Evolutionary conservation across 2,113 vertebrate species (phyloP), one percentile per base, ranked within the genome.

Genomic region (Bos indicus): DNA sequence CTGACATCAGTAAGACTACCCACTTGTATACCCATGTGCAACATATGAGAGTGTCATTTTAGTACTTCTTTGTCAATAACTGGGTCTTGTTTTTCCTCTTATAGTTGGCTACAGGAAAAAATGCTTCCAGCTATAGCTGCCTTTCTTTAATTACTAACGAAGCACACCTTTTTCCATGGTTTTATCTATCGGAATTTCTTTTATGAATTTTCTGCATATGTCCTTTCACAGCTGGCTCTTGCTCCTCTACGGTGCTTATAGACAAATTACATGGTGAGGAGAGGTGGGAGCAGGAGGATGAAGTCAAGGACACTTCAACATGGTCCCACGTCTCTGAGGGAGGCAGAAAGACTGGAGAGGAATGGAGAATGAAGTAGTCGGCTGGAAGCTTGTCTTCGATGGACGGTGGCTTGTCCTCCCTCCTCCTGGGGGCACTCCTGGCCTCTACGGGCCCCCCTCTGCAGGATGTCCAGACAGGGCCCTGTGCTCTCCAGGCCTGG

Each of bases 131-230:
- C 15, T 16, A 14, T 83, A 78, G 84, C 67, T 89, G 67, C 43
- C 28, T 84, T 93, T 90, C 51, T 97, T 94, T 82, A 96, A 92
- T 97, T 95, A 97, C 77, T 96, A 97, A 94, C 5, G 21, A 97
- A 78, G 28, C 52, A 88, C 46, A 60, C n/a, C 15, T 17, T 88
- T 85, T 71, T 13, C 46, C 88, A 94, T 77, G 46, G 36, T 80
- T 96, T 92, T 85, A 94, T 19, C 60, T 46, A 81, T 88, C 48
- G 64, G 54, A 57, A 62, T 91, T 95, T 96, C 57, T 86, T 91
- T 77, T 93, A 85, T 62, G 67, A 95, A 87, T 93, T 95, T 95
- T 40, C 36, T 93, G 40, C 60, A 15, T 87, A 62, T 62, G 54
- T 94, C 83, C 83, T 95, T 91, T 91, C 67, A 89, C 28, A 94